Evolutionary conservation across 2,888 invertebrate species (phyloP).

Genomic region (Helicoverpa assulta): DNA sequence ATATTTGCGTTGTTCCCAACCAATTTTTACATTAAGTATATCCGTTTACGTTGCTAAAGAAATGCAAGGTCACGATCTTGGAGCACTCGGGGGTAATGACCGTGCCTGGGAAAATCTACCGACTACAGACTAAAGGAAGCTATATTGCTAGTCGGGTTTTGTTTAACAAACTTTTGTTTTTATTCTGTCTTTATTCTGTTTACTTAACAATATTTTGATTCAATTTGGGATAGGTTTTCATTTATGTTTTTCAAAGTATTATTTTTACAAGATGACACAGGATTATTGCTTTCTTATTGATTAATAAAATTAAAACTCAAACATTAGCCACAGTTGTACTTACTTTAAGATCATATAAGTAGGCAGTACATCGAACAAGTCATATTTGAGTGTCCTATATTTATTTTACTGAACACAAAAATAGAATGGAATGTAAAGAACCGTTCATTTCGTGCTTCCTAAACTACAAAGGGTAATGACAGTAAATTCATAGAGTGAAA

Average conservation of each 20-base stretch:
- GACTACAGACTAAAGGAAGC: constrained; percentile 28
- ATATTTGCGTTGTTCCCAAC: constrained; percentile 33
- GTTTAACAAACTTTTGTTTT: constrained; percentile 20
- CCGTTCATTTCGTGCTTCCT: constrained; percentile 9
- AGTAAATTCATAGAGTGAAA: constrained; percentile 38
- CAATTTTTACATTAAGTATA: constrained; percentile 56
- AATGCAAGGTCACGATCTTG: constrained; percentile 65
- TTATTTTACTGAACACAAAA: background rate
- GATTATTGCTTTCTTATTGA: background rate
- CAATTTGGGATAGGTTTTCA: background rate
- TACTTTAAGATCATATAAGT: too few relatives aligned
- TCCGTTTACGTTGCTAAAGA: constrained; percentile 47
- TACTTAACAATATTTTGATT: background rate
- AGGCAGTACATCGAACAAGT: too few relatives aligned
- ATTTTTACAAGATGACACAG: background rate
- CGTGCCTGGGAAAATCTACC: constrained; percentile 34
- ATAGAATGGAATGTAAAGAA: too few relatives aligned
- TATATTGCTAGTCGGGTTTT: constrained; percentile 7
- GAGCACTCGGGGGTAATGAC: constrained; percentile 47
- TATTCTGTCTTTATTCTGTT: constrained; percentile 7
- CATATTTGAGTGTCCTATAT: background rate
- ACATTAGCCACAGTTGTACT: too few relatives aligned
- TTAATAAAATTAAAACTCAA: too few relatives aligned
- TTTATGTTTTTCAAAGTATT: background rate
- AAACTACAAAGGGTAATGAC: constrained; percentile 28